phyloP scores from a whole-genome alignment of 2,113 vertebrate species.

The Nestor notabilis region DNA sequence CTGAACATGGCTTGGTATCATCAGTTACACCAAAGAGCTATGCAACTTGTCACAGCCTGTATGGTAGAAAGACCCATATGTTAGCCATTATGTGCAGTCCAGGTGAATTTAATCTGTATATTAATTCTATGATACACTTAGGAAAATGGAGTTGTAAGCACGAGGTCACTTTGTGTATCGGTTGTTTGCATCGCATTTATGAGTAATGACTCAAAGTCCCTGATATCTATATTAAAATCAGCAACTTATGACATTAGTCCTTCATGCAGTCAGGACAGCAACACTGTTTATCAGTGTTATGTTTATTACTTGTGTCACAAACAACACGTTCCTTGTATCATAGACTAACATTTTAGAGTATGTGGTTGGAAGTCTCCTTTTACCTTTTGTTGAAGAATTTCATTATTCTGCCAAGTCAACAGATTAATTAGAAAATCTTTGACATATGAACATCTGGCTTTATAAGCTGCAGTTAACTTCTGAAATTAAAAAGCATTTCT shows the following conservation, averaged over 20 bases:
- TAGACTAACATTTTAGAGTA: not conserved
- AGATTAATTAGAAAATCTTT: not conserved
- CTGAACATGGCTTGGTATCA: not conserved
- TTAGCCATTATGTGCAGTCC: not conserved
- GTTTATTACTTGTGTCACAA: not conserved
- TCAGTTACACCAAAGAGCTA: not conserved
- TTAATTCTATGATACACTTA: not conserved
- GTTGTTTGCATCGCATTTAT: not conserved
- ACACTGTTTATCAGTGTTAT: not conserved
- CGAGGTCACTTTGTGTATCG: not conserved
- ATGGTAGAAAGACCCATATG: accelerated
- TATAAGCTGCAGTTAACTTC: not conserved
- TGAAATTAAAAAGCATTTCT: not conserved
- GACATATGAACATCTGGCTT: not conserved
- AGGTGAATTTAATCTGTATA: not conserved
- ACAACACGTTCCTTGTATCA: not conserved
- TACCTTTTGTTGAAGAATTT: not conserved
- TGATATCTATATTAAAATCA: not conserved
- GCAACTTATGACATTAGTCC: not conserved
- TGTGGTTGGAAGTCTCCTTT: not conserved
- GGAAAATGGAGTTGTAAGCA: not conserved
- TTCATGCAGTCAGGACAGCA: not conserved
- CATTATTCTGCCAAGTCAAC: not conserved
- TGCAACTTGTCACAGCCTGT: not conserved
- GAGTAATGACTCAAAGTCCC: not conserved